Evolutionary conservation across 2,888 invertebrate species (phyloP).

Genomic region (Exocentrus adspersus): DNA sequence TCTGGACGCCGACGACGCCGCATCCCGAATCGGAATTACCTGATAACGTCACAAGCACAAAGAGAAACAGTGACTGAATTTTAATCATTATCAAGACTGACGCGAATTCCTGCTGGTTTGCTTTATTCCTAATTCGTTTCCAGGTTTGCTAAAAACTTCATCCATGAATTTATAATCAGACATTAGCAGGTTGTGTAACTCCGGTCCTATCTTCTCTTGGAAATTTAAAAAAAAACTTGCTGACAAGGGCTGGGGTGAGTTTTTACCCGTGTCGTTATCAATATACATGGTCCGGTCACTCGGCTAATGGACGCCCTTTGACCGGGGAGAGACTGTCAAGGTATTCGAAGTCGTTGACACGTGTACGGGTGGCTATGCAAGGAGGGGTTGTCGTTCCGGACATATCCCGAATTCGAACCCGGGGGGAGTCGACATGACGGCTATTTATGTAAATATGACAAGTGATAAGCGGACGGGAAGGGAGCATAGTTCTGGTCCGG

Average conservation of each 20-base stretch:
- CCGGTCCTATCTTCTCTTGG: too few relatives aligned
- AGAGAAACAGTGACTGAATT: conserved; percentile 32
- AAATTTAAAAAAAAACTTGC: too few relatives aligned
- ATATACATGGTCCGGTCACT: conserved; percentile 16
- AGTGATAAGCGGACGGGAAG: too few relatives aligned
- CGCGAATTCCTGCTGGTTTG: too few relatives aligned
- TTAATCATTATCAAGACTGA: neutral
- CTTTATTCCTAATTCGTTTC: too few relatives aligned
- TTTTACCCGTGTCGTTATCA: neutral
- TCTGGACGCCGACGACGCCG: conserved; percentile 41
- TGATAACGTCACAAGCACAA: too few relatives aligned
- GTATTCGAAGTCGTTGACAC: conserved; percentile 2
- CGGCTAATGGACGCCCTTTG: conserved; percentile 13
- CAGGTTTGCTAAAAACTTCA: too few relatives aligned
- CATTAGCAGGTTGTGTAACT: too few relatives aligned
- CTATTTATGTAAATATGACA: neutral
- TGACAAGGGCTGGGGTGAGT: too few relatives aligned
- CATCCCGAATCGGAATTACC: conserved; percentile 46
- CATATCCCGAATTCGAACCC: neutral
- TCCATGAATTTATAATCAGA: too few relatives aligned
- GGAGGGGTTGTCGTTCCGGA: too few relatives aligned
- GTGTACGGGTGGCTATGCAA: neutral
- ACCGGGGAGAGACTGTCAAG: neutral
- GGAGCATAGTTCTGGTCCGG: too few relatives aligned
- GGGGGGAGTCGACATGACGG: neutral